Percentiles rank a stretch among this genome's conserved stretches.
These are phyloP conservation scores for Lithophane ornitopus DNA, from an alignment of 2,888 invertebrate genomes.

Conservation along the genomic window DNA sequence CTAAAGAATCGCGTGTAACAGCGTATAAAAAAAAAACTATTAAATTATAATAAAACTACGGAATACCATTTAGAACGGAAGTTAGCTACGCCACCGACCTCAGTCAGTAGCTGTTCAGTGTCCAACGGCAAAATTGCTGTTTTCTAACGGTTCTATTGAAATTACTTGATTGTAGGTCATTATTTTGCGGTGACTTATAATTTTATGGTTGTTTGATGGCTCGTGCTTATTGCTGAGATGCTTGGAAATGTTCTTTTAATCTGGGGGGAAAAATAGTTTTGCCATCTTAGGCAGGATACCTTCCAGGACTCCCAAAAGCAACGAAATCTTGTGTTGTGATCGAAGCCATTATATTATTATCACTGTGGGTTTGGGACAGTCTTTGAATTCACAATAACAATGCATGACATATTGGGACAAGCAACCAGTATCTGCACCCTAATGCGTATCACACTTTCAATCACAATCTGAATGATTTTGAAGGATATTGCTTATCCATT, in stretches of 20 bases:
- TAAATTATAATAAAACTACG: slow-evolving; percentile 37
- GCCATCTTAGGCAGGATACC: not conserved
- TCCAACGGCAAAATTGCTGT: slow-evolving; percentile 39
- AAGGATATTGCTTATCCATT: too few relatives aligned
- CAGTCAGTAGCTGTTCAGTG: slow-evolving; percentile 16
- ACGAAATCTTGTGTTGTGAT: not conserved
- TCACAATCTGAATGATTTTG: too few relatives aligned
- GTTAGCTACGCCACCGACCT: slow-evolving; percentile 66
- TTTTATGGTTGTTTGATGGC: slow-evolving; percentile 16
- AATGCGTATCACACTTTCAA: too few relatives aligned
- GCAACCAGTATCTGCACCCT: not conserved
- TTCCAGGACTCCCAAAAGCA: too few relatives aligned
- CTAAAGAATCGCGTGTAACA: slow-evolving; percentile 50
- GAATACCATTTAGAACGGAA: slow-evolving; percentile 71
- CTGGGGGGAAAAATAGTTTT: not conserved
- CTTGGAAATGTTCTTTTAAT: not conserved
- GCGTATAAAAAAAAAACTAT: slow-evolving; percentile 34
- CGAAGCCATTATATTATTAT: not conserved
- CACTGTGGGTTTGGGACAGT: not conserved
- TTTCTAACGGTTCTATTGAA: slow-evolving; percentile 48
- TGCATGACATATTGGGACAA: not conserved
- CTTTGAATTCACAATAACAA: not conserved
- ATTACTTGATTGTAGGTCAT: slow-evolving; percentile 53
- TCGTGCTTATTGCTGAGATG: not conserved
- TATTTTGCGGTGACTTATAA: slow-evolving; percentile 40